Evolutionary conservation across 1,140 invertebrate species (phyloP).

Genomic region (Anthonomus grandis): DNA sequence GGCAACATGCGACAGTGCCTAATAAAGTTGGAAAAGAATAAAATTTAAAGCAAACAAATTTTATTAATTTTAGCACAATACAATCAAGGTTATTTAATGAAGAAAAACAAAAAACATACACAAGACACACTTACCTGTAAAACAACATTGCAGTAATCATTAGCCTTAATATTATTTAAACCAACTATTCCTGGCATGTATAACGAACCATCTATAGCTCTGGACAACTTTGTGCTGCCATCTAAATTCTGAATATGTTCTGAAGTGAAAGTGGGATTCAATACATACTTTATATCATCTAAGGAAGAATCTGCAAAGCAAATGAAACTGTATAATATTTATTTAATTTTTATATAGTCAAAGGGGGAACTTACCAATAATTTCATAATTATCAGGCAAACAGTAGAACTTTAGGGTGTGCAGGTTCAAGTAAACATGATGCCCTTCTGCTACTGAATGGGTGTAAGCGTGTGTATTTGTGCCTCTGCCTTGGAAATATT

Average conservation of each 20-base stretch:
- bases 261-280: constrained; percentile 93
- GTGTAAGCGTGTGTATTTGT: constrained; percentile 98
- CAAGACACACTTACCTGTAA: constrained; percentile 71
- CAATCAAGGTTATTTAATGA: neutral
- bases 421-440: constrained; percentile 98
- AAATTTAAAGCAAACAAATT: neutral
- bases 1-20: constrained; percentile 92
- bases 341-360: neutral
- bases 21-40: constrained; percentile 5
- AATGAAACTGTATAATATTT: no score
- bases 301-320: constrained; percentile 83
- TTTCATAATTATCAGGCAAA: constrained; percentile 99
- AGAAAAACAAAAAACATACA: neutral
- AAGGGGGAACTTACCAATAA: constrained; percentile 72
- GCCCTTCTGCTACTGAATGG: constrained; percentile 94
- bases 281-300: constrained; percentile 98
- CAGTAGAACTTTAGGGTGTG: constrained; percentile 98
- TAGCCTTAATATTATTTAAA: constrained; percentile 98
- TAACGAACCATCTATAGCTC: constrained; percentile 94
- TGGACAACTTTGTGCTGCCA: constrained; percentile 77
- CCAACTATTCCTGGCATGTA: constrained; percentile 97
- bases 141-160: constrained; percentile 99
- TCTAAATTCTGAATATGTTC: constrained; percentile 81
- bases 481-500: constrained; percentile 98
- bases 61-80: neutral